These are phyloP conservation scores for Dasypolia templi DNA, from an alignment of 2,888 invertebrate genomes.

Conservation along the genomic window DNA sequence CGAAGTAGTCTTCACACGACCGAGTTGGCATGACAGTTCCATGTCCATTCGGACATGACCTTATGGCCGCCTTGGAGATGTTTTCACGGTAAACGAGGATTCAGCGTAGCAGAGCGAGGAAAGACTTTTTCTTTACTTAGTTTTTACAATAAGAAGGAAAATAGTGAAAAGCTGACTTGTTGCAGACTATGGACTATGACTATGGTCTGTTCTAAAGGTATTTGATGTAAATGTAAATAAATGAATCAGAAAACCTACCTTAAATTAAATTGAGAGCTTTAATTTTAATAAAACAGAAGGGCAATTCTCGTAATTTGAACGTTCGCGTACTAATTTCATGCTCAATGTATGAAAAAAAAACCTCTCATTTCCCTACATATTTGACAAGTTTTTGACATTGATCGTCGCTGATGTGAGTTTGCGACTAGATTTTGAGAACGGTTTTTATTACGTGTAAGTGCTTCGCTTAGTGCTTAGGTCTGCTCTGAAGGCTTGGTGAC, in stretches of 20 bases:
- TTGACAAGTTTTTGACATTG: no score
- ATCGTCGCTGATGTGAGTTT: no score
- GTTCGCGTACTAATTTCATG: no score
- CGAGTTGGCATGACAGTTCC: constrained; percentile 37
- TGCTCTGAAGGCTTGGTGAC: no score
- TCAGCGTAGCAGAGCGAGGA: neutral
- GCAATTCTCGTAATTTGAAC: no score
- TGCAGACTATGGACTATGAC: neutral
- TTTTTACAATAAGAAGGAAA: neutral
- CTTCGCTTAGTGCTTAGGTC: no score
- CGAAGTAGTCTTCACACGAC: constrained; percentile 51
- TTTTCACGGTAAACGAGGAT: constrained; percentile 31
- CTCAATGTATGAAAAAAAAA: no score
- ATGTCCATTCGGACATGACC: no score
- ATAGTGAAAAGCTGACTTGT: constrained; percentile 8
- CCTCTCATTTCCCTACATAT: no score
- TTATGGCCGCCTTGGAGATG: constrained; percentile 40
- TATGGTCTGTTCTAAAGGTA: neutral
- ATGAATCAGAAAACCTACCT: neutral
- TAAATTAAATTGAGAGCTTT: neutral
- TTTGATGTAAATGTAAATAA: neutral
- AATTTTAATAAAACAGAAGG: no score
- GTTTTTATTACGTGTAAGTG: no score
- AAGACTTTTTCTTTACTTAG: neutral
- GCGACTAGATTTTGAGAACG: no score